These are phyloP conservation scores for Pseudococcus viburni DNA, from an alignment of 2,888 invertebrate species.

Conservation along the genomic window DNA sequence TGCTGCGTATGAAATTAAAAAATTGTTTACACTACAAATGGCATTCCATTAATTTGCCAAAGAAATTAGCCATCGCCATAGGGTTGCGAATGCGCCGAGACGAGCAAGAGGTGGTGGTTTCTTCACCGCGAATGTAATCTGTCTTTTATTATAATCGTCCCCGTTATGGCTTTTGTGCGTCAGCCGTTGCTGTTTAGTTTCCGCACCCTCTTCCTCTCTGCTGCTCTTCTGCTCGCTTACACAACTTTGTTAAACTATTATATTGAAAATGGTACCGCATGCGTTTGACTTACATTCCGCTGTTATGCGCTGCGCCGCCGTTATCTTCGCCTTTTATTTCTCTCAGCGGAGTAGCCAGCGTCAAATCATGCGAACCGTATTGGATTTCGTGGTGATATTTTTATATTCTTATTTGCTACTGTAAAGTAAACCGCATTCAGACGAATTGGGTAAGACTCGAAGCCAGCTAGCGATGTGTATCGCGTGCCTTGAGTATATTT, in stretches of 20 bases:
- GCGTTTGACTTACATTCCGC: conserved; percentile 51
- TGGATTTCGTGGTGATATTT: conserved; percentile 26
- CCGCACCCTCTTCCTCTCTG: not conserved
- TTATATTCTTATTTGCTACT: not conserved
- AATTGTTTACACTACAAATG: conserved; percentile 53
- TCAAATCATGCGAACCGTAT: conserved; percentile 13
- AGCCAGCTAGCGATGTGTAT: conserved; percentile 28
- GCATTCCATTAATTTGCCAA: conserved; percentile 28
- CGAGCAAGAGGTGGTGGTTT: conserved; percentile 18
- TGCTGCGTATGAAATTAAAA: conserved; percentile 53
- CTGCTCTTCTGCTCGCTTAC: conserved; percentile 40
- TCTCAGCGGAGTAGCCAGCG: not conserved
- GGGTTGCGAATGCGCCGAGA: not conserved
- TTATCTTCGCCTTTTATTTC: conserved; percentile 35
- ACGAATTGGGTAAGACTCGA: not conserved
- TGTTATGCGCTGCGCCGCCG: not conserved
- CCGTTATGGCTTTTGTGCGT: conserved; percentile 51
- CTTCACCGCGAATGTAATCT: conserved; percentile 47
- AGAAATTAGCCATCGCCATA: conserved; percentile 11
- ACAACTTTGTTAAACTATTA: conserved; percentile 50
- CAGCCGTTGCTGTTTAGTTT: conserved; percentile 52
- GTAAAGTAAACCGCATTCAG: not conserved
- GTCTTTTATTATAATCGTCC: conserved; percentile 57
- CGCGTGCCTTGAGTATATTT: conserved; percentile 37
- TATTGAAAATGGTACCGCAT: conserved; percentile 55